These are phyloP conservation scores for Phrynosoma platyrhinos DNA, from an alignment of 2,113 vertebrate species.

Conservation along the genomic window DNA sequence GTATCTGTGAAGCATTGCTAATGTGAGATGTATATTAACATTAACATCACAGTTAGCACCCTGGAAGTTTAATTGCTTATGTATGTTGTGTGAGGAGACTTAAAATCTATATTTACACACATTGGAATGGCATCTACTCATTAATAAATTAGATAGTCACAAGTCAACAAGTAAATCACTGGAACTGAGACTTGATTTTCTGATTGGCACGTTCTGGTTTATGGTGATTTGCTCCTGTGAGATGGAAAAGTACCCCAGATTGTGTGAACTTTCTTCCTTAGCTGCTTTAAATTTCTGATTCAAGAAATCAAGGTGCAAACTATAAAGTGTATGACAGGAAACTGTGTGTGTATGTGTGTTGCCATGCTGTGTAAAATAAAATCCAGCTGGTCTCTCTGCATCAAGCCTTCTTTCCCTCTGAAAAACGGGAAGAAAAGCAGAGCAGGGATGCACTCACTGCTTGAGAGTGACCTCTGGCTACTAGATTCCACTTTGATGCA, in stretches of 20 bases:
- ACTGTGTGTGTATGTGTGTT: not conserved
- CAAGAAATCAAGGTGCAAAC: not conserved
- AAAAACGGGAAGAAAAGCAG: not conserved
- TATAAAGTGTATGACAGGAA: not conserved
- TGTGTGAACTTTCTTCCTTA: not conserved
- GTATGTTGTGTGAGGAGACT: constrained; percentile 64
- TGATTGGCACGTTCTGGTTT: constrained; percentile 51
- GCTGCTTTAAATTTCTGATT: not conserved
- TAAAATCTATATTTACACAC: constrained; percentile 73
- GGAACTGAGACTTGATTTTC: constrained; percentile 60
- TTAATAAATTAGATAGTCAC: constrained; percentile 73
- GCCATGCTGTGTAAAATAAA: not conserved
- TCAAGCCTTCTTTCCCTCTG: not conserved
- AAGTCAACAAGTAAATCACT: constrained; percentile 62
- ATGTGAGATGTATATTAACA: constrained; percentile 64
- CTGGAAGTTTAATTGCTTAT: constrained; percentile 64
- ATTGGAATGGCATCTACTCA: constrained; percentile 60
- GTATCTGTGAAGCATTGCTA: constrained; percentile 55
- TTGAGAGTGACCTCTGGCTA: not conserved
- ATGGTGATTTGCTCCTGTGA: constrained; percentile 39
- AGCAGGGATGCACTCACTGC: not conserved
- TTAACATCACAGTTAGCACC: constrained; percentile 51
- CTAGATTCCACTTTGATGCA: not conserved
- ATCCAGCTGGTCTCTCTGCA: not conserved
- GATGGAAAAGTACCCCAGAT: not conserved